Conservation (phyloP, 2,888 invertebrate species). For the Cheilosia grossa region DNA sequence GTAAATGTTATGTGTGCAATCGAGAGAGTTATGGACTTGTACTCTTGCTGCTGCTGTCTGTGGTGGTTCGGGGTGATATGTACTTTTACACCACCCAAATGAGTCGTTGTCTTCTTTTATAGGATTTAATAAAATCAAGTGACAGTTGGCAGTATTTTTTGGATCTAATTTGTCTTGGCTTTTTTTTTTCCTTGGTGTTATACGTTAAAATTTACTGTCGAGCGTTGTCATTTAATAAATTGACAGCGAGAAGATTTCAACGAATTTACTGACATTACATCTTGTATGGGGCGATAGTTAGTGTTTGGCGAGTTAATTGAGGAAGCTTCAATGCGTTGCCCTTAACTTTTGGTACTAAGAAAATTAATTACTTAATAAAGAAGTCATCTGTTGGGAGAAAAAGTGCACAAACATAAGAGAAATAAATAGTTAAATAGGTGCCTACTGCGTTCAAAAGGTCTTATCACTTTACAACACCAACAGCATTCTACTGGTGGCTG, state of each 20-base stretch:
- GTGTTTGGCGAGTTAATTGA: too few relatives aligned
- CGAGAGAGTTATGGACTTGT: conserved; percentile 51
- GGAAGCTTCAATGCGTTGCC: too few relatives aligned
- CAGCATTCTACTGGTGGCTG: too few relatives aligned
- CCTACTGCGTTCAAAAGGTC: too few relatives aligned
- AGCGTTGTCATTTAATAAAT: conserved; percentile 17
- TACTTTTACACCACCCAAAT: conserved; percentile 41
- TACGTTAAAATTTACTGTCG: background rate
- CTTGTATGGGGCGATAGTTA: too few relatives aligned
- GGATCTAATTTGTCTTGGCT: conserved; percentile 13
- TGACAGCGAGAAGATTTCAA: background rate
- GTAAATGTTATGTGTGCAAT: conserved; percentile 58
- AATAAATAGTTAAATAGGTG: too few relatives aligned
- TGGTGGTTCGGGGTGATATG: background rate
- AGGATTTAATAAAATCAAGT: conserved; percentile 60
- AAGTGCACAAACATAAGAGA: too few relatives aligned
- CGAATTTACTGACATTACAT: background rate
- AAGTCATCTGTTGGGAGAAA: too few relatives aligned
- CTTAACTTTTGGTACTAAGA: too few relatives aligned
- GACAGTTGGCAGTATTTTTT: conserved; percentile 38
- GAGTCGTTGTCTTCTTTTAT: conserved; percentile 59
- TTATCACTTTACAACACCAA: too few relatives aligned
- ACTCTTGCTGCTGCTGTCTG: background rate
- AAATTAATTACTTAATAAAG: too few relatives aligned
- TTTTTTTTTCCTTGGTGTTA: conserved; percentile 13